These are phyloP conservation scores for Poicephalus meyeri DNA, from an alignment of 2,113 vertebrate genomes.

Conservation along the genomic window DNA sequence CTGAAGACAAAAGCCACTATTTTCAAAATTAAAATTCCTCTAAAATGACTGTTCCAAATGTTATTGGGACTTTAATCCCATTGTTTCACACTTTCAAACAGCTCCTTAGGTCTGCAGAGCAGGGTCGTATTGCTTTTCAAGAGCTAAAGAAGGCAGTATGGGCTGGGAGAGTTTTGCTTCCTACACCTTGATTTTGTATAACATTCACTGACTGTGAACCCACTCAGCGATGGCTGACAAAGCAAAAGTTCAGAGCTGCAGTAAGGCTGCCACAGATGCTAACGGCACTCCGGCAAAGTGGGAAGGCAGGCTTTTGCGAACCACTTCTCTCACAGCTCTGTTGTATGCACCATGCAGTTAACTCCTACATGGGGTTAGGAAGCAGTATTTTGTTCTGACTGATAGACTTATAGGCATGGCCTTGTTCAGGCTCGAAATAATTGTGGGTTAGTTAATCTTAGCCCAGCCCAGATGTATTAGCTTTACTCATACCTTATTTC, in stretches of 20 bases:
- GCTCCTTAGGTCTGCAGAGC: background rate
- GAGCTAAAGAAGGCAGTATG: background rate
- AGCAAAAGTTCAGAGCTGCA: background rate
- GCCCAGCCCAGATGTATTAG: no score
- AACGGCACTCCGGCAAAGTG: background rate
- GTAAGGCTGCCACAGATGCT: background rate
- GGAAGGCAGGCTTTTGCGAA: background rate
- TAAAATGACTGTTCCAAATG: background rate
- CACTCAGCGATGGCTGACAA: background rate
- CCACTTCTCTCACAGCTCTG: background rate
- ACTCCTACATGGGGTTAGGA: constrained; percentile 36
- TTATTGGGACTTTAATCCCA: background rate
- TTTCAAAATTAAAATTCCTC: background rate
- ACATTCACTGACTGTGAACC: background rate
- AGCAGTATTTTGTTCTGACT: constrained; percentile 1
- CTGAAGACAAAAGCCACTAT: background rate
- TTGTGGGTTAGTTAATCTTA: no score
- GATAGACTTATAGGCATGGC: no score
- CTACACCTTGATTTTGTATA: background rate
- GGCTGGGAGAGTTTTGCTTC: background rate
- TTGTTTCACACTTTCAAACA: background rate
- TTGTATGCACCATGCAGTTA: background rate
- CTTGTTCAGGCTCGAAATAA: no score
- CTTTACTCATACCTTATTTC: no score
- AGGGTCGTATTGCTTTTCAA: background rate